A percentile compares a stretch with the other conserved stretches of the same genome.
These are phyloP conservation scores for Pseudomyrmex pallidus DNA, from an alignment of 1,140 invertebrate genomes.

Conservation along the genomic window DNA sequence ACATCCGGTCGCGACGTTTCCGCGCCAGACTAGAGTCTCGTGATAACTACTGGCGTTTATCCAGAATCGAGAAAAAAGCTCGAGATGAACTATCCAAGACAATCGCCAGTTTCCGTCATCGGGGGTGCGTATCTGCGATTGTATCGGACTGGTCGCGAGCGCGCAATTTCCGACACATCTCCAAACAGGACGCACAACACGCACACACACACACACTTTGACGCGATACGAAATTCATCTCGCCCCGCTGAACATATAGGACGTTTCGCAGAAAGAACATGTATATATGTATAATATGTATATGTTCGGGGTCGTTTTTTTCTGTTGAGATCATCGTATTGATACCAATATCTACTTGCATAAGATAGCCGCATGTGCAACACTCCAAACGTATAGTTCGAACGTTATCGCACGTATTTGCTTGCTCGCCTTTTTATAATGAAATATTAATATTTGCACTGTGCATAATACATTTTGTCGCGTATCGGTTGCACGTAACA, in stretches of 20 bases:
- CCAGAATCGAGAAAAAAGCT: background rate
- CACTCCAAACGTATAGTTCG: too few relatives aligned
- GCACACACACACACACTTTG: background rate
- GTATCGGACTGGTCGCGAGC: background rate
- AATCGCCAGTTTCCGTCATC: conserved; percentile 14
- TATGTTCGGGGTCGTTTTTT: too few relatives aligned
- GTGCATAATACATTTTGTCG: too few relatives aligned
- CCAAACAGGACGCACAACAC: conserved; percentile 8
- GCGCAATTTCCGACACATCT: conserved; percentile 26
- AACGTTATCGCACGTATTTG: too few relatives aligned
- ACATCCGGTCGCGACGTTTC: background rate
- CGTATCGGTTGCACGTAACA: too few relatives aligned
- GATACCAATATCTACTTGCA: too few relatives aligned
- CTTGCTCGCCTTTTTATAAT: too few relatives aligned
- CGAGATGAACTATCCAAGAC: background rate
- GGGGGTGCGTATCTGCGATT: conserved; percentile 2
- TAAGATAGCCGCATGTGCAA: too few relatives aligned
- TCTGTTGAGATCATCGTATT: too few relatives aligned
- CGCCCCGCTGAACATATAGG: background rate
- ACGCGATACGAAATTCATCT: conserved; percentile 23
- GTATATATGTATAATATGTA: too few relatives aligned
- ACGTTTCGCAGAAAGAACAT: background rate
- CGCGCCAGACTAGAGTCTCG: background rate
- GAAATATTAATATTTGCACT: too few relatives aligned
- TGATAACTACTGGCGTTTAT: background rate